Evolutionary conservation across 2,888 invertebrate genomes (phyloP).

Genomic region (Amblyjoppa fuscipennis): DNA sequence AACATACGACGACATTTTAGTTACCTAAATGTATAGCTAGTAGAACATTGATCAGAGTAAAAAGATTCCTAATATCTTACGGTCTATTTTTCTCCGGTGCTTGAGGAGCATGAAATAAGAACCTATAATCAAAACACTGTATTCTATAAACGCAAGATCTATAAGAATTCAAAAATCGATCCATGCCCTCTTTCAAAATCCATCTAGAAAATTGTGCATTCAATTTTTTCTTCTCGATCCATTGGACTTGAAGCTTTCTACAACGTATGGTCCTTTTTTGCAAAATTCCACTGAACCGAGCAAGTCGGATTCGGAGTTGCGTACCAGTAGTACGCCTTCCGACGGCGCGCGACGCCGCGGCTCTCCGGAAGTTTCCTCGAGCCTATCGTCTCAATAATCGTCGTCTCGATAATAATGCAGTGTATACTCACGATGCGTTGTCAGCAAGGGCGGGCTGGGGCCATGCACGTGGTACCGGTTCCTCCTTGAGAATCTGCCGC

Average conservation of each 20-base stretch:
- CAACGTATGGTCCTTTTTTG: not conserved
- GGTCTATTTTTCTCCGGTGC: not conserved
- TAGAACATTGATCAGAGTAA: not conserved
- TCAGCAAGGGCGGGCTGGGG: conserved; percentile 83
- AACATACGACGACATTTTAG: not conserved
- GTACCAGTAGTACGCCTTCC: conserved; percentile 57
- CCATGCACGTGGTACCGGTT: conserved; percentile 84
- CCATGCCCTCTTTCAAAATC: not conserved
- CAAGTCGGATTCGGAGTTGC: not conserved
- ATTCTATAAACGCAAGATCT: not conserved
- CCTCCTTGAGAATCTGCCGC: conserved; percentile 84
- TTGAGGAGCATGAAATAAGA: not conserved
- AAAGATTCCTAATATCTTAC: not conserved
- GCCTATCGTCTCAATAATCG: not conserved
- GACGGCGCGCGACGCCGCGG: conserved; percentile 67
- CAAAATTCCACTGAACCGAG: not conserved
- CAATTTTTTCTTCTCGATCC: not conserved
- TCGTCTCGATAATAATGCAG: not conserved
- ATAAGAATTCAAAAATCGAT: not conserved
- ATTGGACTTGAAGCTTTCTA: not conserved
- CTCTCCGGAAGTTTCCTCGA: not conserved
- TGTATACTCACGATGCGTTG: conserved; percentile 81
- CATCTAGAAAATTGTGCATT: not conserved
- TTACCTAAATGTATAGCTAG: not conserved
- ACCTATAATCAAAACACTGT: not conserved